Percentiles rank a stretch among this genome's conserved stretches.
These are phyloP conservation scores for Actenoides hombroni DNA, from an alignment of 2,113 vertebrate genomes.

Conservation along the genomic window DNA sequence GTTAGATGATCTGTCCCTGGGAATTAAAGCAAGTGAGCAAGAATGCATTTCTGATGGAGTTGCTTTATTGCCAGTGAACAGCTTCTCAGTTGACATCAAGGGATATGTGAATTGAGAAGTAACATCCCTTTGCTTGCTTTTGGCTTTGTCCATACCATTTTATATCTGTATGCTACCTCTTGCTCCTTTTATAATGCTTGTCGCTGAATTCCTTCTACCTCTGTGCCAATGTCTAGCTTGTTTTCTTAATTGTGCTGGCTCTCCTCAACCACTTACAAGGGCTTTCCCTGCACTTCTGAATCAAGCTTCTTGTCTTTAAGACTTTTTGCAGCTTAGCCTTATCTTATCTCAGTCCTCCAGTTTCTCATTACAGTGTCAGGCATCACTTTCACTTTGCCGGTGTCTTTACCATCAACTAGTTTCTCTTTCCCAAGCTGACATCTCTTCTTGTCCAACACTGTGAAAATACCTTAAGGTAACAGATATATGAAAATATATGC, in stretches of 20 bases:
- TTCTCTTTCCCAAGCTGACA: constrained; percentile 3
- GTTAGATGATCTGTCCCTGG: neutral
- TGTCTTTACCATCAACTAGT: neutral
- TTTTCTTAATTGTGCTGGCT: neutral
- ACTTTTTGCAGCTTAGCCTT: neutral
- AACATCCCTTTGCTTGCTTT: neutral
- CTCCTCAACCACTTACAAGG: neutral
- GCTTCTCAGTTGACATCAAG: neutral
- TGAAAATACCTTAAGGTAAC: neutral
- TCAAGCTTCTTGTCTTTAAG: constrained; percentile 10
- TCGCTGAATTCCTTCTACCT: neutral
- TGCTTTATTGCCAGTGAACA: neutral
- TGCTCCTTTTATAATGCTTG: neutral
- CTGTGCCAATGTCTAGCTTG: neutral
- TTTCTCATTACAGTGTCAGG: constrained; percentile 6
- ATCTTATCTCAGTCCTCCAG: constrained; percentile 31
- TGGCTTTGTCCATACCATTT: neutral
- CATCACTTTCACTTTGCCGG: constrained; percentile 32
- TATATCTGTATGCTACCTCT: neutral
- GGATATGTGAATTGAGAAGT: neutral
- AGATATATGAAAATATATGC: neutral
- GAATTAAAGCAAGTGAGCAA: neutral
- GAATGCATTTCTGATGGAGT: neutral
- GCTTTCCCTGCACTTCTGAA: neutral
- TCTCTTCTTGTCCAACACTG: neutral